Conservation (phyloP, 1,140 invertebrate genomes). For the Palaemon carinicauda region DNA sequence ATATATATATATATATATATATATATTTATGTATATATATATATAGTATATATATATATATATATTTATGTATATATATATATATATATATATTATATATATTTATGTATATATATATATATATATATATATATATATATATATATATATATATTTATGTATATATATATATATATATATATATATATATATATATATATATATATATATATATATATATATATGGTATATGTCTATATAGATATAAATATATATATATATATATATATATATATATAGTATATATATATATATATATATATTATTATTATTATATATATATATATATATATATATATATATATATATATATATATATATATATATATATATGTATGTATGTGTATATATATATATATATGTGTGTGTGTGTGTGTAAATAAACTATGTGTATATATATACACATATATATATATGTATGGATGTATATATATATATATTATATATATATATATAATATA, state of each 20-base stretch:
- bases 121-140: too few species aligned
- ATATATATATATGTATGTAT: neutral
- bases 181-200: too few species aligned
- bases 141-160: neutral
- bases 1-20: too few species aligned
- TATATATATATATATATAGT: too few species aligned
- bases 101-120: too few species aligned
- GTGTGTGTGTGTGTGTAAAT: neutral
- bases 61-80: neutral
- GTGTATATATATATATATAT: neutral
- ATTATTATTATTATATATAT: neutral
- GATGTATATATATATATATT: too few species aligned
- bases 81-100: neutral
- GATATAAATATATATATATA: neutral
- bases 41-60: neutral
- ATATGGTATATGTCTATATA: neutral
- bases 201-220: neutral
- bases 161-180: neutral
- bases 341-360: neutral
- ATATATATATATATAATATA: too few species aligned
- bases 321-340: neutral
- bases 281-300: neutral
- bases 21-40: neutral
- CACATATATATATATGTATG: too few species aligned
- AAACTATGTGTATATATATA: too few species aligned